A percentile compares a stretch with the other conserved stretches of the same genome.
Evolutionary conservation across 2,888 invertebrate genomes (phyloP).

Genomic region (Himalopsyche tibetana): DNA sequence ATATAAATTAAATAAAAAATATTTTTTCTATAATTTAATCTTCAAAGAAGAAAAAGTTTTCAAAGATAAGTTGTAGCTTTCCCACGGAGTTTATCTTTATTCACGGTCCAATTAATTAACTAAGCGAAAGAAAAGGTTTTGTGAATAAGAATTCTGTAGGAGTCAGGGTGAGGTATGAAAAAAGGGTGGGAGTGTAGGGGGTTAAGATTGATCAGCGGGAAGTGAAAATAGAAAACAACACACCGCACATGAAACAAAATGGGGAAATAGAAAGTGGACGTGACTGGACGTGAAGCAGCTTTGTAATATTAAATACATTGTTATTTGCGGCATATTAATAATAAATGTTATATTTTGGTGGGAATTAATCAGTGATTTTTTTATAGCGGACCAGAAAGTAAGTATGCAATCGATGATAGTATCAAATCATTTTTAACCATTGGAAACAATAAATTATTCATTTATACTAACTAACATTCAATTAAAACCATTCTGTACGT

Average conservation of each 20-base stretch:
- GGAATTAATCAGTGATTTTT: no score
- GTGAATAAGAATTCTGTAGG: conserved; percentile 11
- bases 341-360: no score
- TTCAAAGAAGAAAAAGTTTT: conserved; percentile 17
- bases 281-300: background rate
- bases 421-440: no score
- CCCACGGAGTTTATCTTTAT: conserved; percentile 22
- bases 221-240: conserved; percentile 27
- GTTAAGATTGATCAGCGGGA: conserved; percentile 34
- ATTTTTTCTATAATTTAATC: no score
- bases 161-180: background rate
- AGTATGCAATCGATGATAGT: no score
- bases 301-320: no score
- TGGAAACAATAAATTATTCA: no score
- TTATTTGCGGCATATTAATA: no score
- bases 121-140: conserved; percentile 40
- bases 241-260: conserved; percentile 6
- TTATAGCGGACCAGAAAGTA: no score
- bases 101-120: conserved; percentile 38
- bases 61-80: conserved; percentile 3
- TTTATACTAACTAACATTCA: no score
- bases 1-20: no score
- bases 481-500: no score
- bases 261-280: conserved; percentile 15
- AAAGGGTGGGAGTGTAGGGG: background rate